Evolutionary conservation across 2,888 invertebrate genomes (phyloP), one percentile per base, ranked within the genome.

Genomic region (Mythimna albipuncta): DNA sequence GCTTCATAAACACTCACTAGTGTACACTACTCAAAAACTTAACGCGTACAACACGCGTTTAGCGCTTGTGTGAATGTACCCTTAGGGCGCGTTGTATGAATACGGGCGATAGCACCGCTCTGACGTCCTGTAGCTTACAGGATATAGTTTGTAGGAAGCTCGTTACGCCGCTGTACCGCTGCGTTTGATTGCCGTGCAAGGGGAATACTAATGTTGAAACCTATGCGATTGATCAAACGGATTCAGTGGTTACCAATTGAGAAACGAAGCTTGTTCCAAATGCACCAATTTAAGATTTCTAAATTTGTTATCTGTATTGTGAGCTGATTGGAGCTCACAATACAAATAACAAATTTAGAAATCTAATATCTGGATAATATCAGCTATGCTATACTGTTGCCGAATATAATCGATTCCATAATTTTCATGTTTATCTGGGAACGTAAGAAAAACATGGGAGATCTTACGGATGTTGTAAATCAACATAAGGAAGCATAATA

Each of bases 171-270:
- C 69, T 72, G 64, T 75, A 85, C 84, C 82, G 75, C 82, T 85
- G 85, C 83, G 87, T 90, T 90, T 90, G 90, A 92, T 91, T 89
- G 88, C 87, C 83, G 78, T 85, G 89, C 87, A 87, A 87, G 81
- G 84, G 86, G 90, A 91, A 89, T 89, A 89, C 88, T 90, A 90
- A 90, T 90, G 87, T 80, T 81, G 77, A 78, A 83, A 82, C 82
- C 77, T 84, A 85, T 83, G 79, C 86, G 87, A 87, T 86, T 87
- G 88, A 87, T 88, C 83, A 85, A 88, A 84, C 82, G 79, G 70
- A 79, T 83, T 76, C 52, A 65, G 70, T 59, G 59, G 64, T 50
- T 77, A 64, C 66, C 66, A 66, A 72, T 79, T 58, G 67, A 76
- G 71, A 66, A 77, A 69, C 69, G 47, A 47, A 72, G 63, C 69